These are phyloP conservation scores for Germaria angustata DNA, from an alignment of 2,888 invertebrate genomes.

Conservation along the genomic window DNA sequence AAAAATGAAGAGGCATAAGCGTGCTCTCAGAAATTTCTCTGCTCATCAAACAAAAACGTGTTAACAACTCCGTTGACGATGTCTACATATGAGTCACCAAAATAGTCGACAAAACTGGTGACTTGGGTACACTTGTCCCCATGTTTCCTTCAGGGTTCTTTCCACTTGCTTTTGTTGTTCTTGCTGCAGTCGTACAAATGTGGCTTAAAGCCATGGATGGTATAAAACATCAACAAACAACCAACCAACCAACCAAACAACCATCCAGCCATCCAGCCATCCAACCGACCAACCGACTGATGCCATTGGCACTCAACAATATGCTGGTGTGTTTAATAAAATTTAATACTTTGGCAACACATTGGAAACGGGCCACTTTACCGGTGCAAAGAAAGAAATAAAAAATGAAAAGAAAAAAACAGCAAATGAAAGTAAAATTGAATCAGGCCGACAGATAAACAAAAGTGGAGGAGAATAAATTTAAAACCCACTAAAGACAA, in stretches of 20 bases:
- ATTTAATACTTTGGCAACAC: constrained; percentile 66
- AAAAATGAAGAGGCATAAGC: too few relatives aligned
- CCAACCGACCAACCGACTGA: constrained; percentile 6
- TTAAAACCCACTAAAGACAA: neutral
- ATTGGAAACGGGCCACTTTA: constrained; percentile 56
- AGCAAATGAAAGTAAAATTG: constrained; percentile 63
- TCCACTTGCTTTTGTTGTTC: constrained; percentile 4
- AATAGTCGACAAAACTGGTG: too few relatives aligned
- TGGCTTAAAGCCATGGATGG: constrained; percentile 55
- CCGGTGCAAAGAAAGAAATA: constrained; percentile 47
- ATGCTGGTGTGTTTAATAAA: constrained; percentile 61
- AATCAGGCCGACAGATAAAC: constrained; percentile 46
- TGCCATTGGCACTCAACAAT: constrained; percentile 64
- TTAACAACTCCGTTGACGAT: too few relatives aligned
- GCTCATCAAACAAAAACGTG: too few relatives aligned
- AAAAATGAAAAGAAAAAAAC: neutral
- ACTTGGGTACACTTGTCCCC: too few relatives aligned
- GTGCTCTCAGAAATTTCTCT: too few relatives aligned
- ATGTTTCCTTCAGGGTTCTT: too few relatives aligned
- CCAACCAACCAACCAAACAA: constrained; percentile 2
- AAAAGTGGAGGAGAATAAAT: constrained; percentile 30
- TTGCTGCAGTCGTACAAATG: constrained; percentile 28
- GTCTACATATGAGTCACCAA: too few relatives aligned
- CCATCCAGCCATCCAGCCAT: neutral
- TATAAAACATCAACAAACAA: constrained; percentile 41